phyloP scores from a whole-genome alignment of 2,113 vertebrate species.

The Lanius ludovicianus region DNA sequence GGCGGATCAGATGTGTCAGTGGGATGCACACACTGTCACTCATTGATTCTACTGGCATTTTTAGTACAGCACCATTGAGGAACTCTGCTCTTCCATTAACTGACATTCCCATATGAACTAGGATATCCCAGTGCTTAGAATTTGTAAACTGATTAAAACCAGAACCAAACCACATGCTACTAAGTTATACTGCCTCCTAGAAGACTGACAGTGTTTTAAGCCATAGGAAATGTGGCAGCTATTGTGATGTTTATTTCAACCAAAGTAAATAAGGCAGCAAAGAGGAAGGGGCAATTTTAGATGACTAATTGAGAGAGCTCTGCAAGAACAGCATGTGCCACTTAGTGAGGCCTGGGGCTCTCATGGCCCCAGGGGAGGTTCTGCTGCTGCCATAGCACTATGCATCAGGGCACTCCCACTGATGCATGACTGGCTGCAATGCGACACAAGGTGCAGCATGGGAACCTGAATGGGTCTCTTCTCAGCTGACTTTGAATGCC shows the following conservation, averaged over 20 bases:
- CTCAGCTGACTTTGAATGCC: neutral
- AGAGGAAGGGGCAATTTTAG: neutral
- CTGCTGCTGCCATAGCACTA: neutral
- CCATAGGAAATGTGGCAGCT: neutral
- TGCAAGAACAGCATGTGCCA: neutral
- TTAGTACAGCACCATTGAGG: neutral
- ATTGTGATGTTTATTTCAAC: neutral
- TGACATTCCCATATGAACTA: neutral
- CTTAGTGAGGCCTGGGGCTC: neutral
- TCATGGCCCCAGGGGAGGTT: neutral
- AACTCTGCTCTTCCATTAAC: neutral
- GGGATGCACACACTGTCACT: neutral
- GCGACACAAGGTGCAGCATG: rapidly evolving
- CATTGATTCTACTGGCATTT: neutral
- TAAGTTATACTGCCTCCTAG: neutral
- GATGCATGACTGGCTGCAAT: neutral
- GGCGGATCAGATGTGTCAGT: neutral
- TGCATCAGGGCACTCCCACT: neutral
- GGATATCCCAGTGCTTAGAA: neutral
- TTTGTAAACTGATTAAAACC: neutral
- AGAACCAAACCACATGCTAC: neutral
- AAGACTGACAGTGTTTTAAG: neutral
- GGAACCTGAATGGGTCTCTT: neutral
- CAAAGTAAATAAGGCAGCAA: neutral
- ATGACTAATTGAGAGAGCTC: neutral